Evolutionary conservation across 2,888 invertebrate genomes (phyloP).

Genomic region (Chrysolina americana): DNA sequence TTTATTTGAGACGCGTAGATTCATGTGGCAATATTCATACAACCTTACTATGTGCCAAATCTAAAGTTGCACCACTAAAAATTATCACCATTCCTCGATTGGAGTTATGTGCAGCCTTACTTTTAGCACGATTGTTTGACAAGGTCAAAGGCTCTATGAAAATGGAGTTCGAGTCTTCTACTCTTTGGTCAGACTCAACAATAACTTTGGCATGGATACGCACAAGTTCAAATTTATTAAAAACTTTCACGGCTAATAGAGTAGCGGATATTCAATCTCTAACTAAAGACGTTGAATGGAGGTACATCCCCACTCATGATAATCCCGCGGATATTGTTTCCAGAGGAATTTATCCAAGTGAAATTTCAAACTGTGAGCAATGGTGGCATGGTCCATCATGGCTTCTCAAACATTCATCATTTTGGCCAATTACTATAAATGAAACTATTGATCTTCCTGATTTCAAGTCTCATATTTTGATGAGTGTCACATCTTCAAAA

Average conservation of each 20-base stretch:
- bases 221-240: background rate
- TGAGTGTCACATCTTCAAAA: background rate
- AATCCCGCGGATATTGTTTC: background rate
- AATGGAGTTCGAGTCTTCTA: background rate
- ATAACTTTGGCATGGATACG: background rate
- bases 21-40: background rate
- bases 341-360: conserved; percentile 1
- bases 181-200: background rate
- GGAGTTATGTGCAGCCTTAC: too few species aligned
- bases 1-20: conserved; percentile 18
- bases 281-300: background rate
- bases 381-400: background rate
- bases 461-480: background rate
- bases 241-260: background rate
- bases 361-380: background rate
- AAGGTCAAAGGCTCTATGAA: background rate
- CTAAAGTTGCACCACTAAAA: conserved; percentile 29
- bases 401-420: background rate
- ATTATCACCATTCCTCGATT: conserved; percentile 22
- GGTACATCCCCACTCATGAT: background rate
- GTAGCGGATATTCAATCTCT: background rate
- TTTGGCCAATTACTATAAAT: background rate
- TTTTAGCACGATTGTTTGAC: conserved; percentile 4
- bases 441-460: background rate
- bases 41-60: conserved; percentile 19